A percentile compares a stretch with the other conserved stretches of the same genome.
Conservation (phyloP, 2,113 vertebrate genomes). For the Varanus salvator region DNA sequence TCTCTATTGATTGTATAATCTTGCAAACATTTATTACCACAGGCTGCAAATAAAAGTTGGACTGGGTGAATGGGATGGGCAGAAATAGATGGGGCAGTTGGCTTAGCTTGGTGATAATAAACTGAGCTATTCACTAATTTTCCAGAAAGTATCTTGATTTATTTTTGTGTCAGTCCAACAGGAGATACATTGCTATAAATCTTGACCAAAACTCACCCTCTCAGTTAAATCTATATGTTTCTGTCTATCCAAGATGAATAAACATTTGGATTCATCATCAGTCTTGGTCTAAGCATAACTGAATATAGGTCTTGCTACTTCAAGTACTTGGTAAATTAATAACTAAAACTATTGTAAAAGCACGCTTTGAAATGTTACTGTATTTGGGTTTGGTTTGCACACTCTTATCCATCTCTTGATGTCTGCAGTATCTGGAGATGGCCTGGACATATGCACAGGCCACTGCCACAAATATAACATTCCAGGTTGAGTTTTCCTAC, state of each 20-base stretch:
- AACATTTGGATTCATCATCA: background rate
- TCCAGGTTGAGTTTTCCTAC: background rate
- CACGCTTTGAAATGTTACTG: background rate
- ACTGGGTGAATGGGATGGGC: background rate
- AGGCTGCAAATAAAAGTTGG: background rate
- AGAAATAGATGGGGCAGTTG: background rate
- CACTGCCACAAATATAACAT: background rate
- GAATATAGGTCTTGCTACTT: background rate
- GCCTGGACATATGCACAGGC: background rate
- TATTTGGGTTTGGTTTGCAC: background rate
- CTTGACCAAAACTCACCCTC: too few species aligned
- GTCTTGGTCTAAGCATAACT: background rate
- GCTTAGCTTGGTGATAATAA: background rate
- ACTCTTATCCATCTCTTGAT: background rate
- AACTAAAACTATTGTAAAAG: background rate
- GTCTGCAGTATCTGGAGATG: background rate
- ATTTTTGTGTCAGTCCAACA: background rate
- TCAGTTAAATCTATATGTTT: too few species aligned
- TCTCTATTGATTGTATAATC: background rate
- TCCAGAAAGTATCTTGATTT: background rate
- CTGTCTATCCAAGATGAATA: background rate
- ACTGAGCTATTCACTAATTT: background rate
- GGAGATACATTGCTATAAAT: background rate
- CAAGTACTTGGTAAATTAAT: background rate
- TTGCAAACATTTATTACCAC: background rate